phyloP scores from a whole-genome alignment of 2,888 invertebrate species.

The Nowickia ferox region DNA sequence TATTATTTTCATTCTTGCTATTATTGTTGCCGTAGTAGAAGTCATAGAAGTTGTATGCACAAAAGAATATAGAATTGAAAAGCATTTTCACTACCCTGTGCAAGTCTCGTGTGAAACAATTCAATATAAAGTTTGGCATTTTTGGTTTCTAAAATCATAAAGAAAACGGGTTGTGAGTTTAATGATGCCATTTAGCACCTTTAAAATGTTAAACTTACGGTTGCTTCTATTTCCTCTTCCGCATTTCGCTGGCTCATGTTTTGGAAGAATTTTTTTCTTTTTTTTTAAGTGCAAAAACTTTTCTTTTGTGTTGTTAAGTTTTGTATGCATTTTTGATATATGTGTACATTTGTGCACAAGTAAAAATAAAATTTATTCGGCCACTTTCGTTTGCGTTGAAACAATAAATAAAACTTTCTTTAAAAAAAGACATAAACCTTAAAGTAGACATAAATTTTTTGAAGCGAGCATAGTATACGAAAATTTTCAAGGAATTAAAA shows the following conservation, averaged over 20 bases:
- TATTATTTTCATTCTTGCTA: slow-evolving; percentile 53
- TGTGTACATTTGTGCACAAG: background rate
- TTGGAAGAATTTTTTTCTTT: background rate
- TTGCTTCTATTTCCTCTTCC: slow-evolving; percentile 42
- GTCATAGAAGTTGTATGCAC: slow-evolving; percentile 25
- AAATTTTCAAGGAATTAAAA: slow-evolving; percentile 37
- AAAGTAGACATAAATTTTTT: slow-evolving; percentile 24
- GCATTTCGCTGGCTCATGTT: slow-evolving; percentile 1
- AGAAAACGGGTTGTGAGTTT: slow-evolving; percentile 69
- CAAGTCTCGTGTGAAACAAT: slow-evolving; percentile 64
- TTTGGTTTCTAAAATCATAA: slow-evolving; percentile 67
- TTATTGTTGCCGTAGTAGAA: slow-evolving; percentile 39
- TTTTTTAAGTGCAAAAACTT: slow-evolving; percentile 47
- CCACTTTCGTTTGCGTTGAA: slow-evolving; percentile 69
- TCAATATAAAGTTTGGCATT: slow-evolving; percentile 71
- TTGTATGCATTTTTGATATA: background rate
- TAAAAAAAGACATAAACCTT: background rate
- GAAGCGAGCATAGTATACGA: background rate
- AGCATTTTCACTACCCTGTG: slow-evolving; percentile 19
- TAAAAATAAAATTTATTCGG: slow-evolving; percentile 68
- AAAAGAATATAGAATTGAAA: slow-evolving; percentile 41
- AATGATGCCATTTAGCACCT: slow-evolving; percentile 72
- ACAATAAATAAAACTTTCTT: slow-evolving; percentile 66
- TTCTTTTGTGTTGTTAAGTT: slow-evolving; percentile 35
- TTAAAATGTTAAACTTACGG: slow-evolving; percentile 62